A percentile compares a stretch with the other conserved stretches of the same genome.
These are phyloP conservation scores for Pseudolycoriella hygida DNA, from an alignment of 2,888 invertebrate genomes.

Conservation along the genomic window DNA sequence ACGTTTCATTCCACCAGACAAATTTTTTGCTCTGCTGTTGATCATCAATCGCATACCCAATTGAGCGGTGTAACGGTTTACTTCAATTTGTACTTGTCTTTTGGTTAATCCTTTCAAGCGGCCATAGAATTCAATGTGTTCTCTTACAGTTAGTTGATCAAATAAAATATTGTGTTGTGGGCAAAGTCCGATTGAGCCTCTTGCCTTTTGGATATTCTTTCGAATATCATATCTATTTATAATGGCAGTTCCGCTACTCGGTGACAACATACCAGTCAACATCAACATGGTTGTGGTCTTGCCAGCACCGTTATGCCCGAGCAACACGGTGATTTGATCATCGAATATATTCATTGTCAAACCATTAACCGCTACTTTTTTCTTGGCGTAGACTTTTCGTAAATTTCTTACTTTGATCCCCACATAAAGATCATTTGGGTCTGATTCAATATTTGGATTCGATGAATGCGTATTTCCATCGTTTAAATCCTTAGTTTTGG, in stretches of 20 bases:
- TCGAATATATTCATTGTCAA: conserved; percentile 67
- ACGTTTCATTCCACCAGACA: conserved; percentile 66
- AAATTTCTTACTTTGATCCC: conserved; percentile 40
- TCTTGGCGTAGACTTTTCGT: conserved; percentile 39
- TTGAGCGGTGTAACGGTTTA: conserved; percentile 41
- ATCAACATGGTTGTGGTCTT: conserved; percentile 91
- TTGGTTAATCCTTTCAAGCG: conserved; percentile 46
- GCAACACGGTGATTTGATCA: conserved; percentile 73
- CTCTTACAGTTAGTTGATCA: conserved; percentile 60
- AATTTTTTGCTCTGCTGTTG: conserved; percentile 34
- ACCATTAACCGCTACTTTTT: conserved; percentile 42
- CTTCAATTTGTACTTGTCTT: conserved; percentile 36
- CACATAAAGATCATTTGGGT: conserved; percentile 29
- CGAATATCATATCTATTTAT: conserved; percentile 54
- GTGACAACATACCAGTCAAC: conserved; percentile 61
- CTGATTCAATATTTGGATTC: conserved; percentile 26
- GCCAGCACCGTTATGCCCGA: conserved; percentile 69
- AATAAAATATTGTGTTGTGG: conserved; percentile 79
- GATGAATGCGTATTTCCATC: conserved; percentile 10
- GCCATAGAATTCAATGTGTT: conserved; percentile 69
- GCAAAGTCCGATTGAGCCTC: conserved; percentile 58
- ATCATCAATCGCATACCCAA: conserved; percentile 51
- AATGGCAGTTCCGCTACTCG: conserved; percentile 47
- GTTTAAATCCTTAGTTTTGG: conserved; percentile 7
- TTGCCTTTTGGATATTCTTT: conserved; percentile 40